Conservation (phyloP, 2,888 invertebrate genomes). For the Melieria picta region DNA sequence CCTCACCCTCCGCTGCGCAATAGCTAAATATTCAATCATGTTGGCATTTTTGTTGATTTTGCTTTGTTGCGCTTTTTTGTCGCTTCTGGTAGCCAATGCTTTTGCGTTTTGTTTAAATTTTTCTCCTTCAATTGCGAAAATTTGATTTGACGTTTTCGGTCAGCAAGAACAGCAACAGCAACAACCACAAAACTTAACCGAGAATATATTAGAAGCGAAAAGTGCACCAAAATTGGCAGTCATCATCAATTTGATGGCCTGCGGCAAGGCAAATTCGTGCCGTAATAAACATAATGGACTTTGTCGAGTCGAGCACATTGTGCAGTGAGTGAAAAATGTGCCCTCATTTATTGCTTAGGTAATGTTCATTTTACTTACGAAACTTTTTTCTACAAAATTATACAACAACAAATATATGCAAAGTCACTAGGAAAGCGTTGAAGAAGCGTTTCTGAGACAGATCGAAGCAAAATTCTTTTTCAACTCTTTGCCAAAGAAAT, state of each 20-base stretch:
- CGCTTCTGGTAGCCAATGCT: slow-evolving; percentile 19
- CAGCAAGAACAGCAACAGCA: slow-evolving; percentile 1
- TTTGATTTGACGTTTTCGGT: slow-evolving; percentile 30
- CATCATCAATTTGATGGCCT: background rate
- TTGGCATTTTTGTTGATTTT: slow-evolving; percentile 26
- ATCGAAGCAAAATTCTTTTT: no score
- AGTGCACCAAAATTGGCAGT: background rate
- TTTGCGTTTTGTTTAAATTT: slow-evolving; percentile 41
- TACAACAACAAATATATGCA: no score
- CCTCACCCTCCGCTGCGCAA: background rate
- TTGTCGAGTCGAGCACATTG: background rate
- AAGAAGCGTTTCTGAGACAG: no score
- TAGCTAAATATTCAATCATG: slow-evolving; percentile 14
- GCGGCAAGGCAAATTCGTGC: background rate
- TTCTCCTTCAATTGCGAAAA: slow-evolving; percentile 25
- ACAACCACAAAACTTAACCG: background rate
- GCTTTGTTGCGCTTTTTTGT: slow-evolving; percentile 28
- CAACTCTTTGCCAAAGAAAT: no score
- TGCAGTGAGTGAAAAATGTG: no score
- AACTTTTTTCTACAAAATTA: no score
- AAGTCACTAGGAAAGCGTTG: no score
- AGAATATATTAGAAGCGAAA: slow-evolving; percentile 3
- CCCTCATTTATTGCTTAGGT: background rate
- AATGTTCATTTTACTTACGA: no score
- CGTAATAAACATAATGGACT: background rate